Conservation (phyloP, 2,113 vertebrate genomes). For the Pangasianodon gigas region DNA sequence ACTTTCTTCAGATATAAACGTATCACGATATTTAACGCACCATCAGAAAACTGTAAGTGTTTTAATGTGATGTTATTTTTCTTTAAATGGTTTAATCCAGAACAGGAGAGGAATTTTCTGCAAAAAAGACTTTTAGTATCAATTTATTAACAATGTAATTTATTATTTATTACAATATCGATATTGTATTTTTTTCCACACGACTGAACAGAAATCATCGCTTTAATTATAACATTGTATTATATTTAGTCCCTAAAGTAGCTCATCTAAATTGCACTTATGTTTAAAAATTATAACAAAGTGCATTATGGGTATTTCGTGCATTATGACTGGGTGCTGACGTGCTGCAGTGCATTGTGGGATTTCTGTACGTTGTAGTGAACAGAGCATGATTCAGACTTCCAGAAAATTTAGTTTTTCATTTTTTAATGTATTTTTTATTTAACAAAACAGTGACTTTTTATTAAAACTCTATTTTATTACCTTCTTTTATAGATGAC, state of each 20-base stretch:
- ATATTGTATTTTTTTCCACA: background rate
- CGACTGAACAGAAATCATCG: background rate
- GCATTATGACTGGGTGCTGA: background rate
- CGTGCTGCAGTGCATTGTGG: background rate
- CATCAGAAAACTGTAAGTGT: background rate
- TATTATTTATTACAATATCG: background rate
- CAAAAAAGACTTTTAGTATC: background rate
- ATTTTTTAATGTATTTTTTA: background rate
- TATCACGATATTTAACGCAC: no score
- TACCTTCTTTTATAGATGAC: background rate
- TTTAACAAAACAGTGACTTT: background rate
- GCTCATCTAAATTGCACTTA: background rate
- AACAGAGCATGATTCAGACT: background rate
- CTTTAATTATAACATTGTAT: background rate
- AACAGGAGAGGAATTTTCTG: background rate
- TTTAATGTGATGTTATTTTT: no score
- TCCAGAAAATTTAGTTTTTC: background rate
- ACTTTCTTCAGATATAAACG: accelerated
- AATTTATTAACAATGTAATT: background rate
- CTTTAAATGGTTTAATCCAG: background rate
- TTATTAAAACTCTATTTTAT: background rate
- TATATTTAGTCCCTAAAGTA: background rate
- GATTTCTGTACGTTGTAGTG: background rate
- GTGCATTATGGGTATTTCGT: background rate
- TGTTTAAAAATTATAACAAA: background rate